phyloP scores from a whole-genome alignment of 2,888 invertebrate genomes.

The Lapara coniferarum region DNA sequence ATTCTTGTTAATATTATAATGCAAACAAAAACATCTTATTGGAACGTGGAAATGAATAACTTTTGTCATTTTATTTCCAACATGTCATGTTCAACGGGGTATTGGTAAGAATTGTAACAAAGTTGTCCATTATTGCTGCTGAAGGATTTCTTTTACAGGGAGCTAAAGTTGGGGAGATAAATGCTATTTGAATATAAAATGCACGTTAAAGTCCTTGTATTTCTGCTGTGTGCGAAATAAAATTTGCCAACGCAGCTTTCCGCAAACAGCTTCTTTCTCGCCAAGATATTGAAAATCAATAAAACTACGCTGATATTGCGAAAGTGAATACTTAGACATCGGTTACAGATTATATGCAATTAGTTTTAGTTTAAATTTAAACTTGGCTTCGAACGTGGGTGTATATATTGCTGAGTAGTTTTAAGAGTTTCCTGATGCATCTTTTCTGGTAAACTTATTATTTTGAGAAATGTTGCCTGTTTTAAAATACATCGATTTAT shows the following conservation, averaged over 20 bases:
- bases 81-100: too few species aligned
- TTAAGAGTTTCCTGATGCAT: not conserved
- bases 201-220: not conserved
- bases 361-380: not conserved
- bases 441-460: not conserved
- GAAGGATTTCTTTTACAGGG: not conserved
- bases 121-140: too few species aligned
- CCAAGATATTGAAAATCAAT: slow-evolving; percentile 14
- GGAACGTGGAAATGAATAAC: too few species aligned
- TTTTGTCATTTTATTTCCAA: too few species aligned
- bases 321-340: not conserved
- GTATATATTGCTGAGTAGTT: not conserved
- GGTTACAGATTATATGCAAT: not conserved
- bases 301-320: slow-evolving; percentile 7
- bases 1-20: not conserved
- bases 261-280: slow-evolving; percentile 10
- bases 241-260: slow-evolving; percentile 14
- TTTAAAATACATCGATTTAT: too few species aligned
- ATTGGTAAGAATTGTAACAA: too few species aligned
- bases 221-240: slow-evolving; percentile 6
- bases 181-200: slow-evolving; percentile 16
- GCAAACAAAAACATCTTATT: not conserved
- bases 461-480: too few species aligned
- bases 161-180: slow-evolving; percentile 9
- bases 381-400: slow-evolving; percentile 1